Percentiles rank a stretch among this genome's conserved stretches.
Conservation (phyloP, 2,797 vertebrate species). For the Agapornis canus region DNA sequence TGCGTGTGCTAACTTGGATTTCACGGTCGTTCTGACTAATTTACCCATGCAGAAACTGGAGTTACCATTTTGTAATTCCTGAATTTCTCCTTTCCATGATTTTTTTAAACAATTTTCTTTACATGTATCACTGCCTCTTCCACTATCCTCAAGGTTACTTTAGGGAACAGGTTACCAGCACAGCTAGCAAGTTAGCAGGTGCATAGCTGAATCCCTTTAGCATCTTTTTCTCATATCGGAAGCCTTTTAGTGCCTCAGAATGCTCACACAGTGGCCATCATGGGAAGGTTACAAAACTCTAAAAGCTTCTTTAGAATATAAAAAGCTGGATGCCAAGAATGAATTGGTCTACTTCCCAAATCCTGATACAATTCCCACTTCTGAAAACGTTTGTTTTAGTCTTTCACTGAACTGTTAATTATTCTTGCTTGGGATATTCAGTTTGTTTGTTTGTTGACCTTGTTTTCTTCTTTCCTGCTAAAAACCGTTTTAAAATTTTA, state of each 20-base stretch:
- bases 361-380: neutral
- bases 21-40: neutral
- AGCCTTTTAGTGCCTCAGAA: neutral
- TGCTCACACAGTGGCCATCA: neutral
- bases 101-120: neutral
- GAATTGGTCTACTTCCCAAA: neutral
- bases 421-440: neutral
- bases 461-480: neutral
- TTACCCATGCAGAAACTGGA: neutral
- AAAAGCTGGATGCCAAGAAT: neutral
- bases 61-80: neutral
- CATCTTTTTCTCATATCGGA: neutral
- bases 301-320: neutral
- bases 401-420: neutral
- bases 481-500: neutral
- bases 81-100: neutral
- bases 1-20: neutral
- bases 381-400: neutral
- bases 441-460: rapidly evolving
- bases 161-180: neutral
- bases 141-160: neutral
- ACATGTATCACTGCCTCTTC: neutral
- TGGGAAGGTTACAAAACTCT: neutral
- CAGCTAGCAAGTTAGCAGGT: neutral
- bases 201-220: neutral